phyloP scores from a whole-genome alignment of 2,113 vertebrate genomes.

The Oreotrochilus melanogaster region DNA sequence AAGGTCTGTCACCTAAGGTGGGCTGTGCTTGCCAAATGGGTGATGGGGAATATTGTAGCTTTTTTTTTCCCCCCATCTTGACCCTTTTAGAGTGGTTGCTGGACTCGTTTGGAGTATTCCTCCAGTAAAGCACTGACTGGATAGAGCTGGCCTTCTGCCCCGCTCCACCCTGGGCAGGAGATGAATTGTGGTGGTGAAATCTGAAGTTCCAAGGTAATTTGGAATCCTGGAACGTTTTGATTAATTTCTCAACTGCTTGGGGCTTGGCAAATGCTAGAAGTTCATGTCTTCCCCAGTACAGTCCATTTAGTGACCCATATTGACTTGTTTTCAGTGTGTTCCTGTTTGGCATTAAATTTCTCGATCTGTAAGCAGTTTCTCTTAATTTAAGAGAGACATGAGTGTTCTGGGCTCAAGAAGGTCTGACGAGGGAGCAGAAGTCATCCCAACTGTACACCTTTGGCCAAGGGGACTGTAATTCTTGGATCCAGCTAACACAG shows the following conservation, averaged over 20 bases:
- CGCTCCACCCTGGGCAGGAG: slow-evolving; percentile 12
- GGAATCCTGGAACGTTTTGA: slow-evolving; percentile 21
- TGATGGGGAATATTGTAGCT: neutral
- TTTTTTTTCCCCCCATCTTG: neutral
- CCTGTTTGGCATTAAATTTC: slow-evolving; percentile 52
- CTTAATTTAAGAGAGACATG: slow-evolving; percentile 56
- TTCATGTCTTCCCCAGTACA: neutral
- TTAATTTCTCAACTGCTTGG: slow-evolving; percentile 27
- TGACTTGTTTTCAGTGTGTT: slow-evolving; percentile 37
- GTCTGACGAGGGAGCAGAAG: slow-evolving; percentile 68
- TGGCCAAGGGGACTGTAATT: slow-evolving; percentile 71
- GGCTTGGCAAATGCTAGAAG: slow-evolving; percentile 24
- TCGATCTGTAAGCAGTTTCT: slow-evolving; percentile 58
- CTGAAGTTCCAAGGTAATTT: slow-evolving; percentile 36
- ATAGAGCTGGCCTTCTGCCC: neutral
- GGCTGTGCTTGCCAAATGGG: neutral
- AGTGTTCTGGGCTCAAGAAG: slow-evolving; percentile 50
- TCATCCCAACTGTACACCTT: slow-evolving; percentile 60
- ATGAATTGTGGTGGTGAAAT: neutral
- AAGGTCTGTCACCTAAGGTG: neutral
- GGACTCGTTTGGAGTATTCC: neutral
- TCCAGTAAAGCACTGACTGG: neutral
- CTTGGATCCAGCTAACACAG: slow-evolving; percentile 61
- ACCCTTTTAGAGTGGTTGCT: neutral
- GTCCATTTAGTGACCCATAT: slow-evolving; percentile 30